phyloP scores from a whole-genome alignment of 2,888 invertebrate species.

The Pteria penguin region DNA sequence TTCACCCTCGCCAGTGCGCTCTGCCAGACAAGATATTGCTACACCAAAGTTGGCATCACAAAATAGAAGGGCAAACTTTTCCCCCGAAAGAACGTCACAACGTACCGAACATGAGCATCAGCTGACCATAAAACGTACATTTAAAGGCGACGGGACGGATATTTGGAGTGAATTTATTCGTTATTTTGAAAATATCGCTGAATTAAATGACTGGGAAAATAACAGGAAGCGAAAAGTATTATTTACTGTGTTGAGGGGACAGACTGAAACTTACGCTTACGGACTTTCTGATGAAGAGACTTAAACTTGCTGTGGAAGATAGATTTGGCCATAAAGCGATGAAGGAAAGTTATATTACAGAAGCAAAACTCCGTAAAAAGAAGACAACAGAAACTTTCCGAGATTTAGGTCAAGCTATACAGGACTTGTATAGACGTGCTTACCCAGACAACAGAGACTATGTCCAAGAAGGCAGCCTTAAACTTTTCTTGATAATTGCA shows the following conservation, averaged over 20 bases:
- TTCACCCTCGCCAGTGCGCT: too few relatives aligned
- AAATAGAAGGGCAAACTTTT: too few relatives aligned
- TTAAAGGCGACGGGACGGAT: constrained; percentile 10
- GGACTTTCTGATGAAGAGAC: background rate
- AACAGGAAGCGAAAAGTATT: background rate
- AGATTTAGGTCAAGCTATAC: constrained; percentile 8
- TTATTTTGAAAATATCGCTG: constrained; percentile 26
- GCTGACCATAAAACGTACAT: background rate
- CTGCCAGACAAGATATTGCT: too few relatives aligned
- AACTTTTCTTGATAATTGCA: too few relatives aligned
- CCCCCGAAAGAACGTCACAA: too few relatives aligned
- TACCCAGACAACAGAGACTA: background rate
- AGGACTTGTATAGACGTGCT: constrained; percentile 5
- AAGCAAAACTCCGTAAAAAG: background rate
- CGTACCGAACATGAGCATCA: too few relatives aligned
- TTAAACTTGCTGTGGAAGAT: background rate
- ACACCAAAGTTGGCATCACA: too few relatives aligned
- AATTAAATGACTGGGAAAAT: constrained; percentile 12
- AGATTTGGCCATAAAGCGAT: constrained; percentile 11
- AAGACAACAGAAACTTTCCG: background rate
- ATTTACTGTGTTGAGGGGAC: background rate
- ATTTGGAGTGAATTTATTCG: constrained; percentile 19
- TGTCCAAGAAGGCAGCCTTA: constrained; percentile 3
- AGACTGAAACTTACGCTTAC: constrained; percentile 1
- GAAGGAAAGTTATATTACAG: constrained; percentile 23